Conservation (phyloP, 2,888 invertebrate genomes). For the Heliconius charithonia region DNA sequence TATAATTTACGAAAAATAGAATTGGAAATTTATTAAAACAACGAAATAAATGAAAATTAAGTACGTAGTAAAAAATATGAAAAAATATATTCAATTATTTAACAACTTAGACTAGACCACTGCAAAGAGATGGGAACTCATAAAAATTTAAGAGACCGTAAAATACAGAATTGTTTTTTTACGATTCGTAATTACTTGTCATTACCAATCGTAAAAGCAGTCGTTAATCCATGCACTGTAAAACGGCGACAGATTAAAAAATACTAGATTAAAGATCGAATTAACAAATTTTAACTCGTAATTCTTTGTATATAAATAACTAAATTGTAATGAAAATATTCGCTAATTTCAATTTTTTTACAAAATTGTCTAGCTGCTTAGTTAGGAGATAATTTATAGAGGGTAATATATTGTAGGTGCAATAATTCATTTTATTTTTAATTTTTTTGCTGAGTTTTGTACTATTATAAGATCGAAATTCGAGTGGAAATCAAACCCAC, state of each 20-base stretch:
- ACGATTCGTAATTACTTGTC: slow-evolving; percentile 48
- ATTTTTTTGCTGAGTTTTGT: no score
- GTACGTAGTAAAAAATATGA: slow-evolving; percentile 12
- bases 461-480: no score
- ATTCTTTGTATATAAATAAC: background rate
- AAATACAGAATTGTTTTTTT: slow-evolving; percentile 46
- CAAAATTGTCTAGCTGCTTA: no score
- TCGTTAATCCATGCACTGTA: slow-evolving; percentile 43
- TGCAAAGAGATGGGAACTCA: slow-evolving; percentile 39
- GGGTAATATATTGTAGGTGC: no score
- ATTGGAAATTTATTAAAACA: background rate
- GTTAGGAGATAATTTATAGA: no score
- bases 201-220: slow-evolving; percentile 47
- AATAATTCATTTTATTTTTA: no score
- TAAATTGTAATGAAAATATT: no score
- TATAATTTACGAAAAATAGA: background rate
- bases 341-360: no score
- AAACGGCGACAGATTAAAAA: slow-evolving; percentile 38
- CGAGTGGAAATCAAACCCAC: no score
- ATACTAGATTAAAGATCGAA: slow-evolving; percentile 16
- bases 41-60: background rate
- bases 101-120: slow-evolving; percentile 38
- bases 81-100: slow-evolving; percentile 38
- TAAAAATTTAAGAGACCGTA: slow-evolving; percentile 45
- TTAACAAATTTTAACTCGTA: background rate